phyloP scores from a whole-genome alignment of 2,113 vertebrate genomes.

The Desmodus rotundus region DNA sequence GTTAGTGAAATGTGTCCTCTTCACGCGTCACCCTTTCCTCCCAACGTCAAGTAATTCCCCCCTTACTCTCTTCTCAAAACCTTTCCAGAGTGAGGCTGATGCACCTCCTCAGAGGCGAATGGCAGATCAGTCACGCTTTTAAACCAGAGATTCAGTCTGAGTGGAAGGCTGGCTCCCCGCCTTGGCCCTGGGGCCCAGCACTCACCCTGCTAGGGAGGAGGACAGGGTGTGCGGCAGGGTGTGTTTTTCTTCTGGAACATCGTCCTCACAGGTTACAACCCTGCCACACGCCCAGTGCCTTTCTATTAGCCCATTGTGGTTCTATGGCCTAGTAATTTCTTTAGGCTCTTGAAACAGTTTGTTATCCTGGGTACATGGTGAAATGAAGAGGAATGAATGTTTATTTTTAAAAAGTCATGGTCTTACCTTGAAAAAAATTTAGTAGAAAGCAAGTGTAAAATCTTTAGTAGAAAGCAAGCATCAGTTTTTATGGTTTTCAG shows the following conservation, averaged over 20 bases:
- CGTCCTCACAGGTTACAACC: background rate
- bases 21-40: background rate
- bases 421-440: background rate
- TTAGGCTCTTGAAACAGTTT: background rate
- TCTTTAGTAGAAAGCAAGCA: background rate
- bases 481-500: background rate
- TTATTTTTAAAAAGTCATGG: background rate
- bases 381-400: background rate
- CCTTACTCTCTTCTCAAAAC: background rate
- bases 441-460: background rate
- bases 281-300: background rate
- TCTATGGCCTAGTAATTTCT: background rate
- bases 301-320: background rate
- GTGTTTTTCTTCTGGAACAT: background rate
- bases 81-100: background rate
- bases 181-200: background rate
- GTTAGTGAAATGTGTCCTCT: background rate
- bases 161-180: background rate
- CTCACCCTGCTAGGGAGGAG: background rate
- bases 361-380: background rate
- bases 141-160: background rate
- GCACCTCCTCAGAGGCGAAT: background rate
- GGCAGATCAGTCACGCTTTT: background rate
- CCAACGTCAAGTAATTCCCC: accelerated
- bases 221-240: background rate